These are phyloP conservation scores for Thysanoteuthis rhombus DNA, from an alignment of 2,888 invertebrate species.

Conservation along the genomic window DNA sequence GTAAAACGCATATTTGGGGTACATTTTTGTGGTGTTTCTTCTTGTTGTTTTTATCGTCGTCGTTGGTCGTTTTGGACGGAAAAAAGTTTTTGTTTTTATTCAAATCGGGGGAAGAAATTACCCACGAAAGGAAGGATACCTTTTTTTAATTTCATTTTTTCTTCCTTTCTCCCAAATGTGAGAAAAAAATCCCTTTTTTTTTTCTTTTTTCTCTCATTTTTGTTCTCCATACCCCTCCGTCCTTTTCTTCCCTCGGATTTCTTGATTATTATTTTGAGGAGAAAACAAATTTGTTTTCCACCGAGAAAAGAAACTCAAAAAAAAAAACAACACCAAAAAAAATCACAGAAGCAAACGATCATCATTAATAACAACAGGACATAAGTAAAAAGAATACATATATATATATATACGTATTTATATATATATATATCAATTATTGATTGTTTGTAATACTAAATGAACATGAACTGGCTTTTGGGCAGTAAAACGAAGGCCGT, in stretches of 20 bases:
- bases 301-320: not conserved
- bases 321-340: not conserved
- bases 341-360: not conserved
- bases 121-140: not conserved
- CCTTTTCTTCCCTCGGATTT: too few species aligned
- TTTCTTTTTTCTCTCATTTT: not conserved
- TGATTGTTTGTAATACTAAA: not conserved
- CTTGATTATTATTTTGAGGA: too few species aligned
- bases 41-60: too few species aligned
- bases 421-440: not conserved
- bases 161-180: not conserved
- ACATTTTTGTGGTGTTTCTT: not conserved
- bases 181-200: not conserved
- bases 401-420: not conserved
- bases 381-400: not conserved
- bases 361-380: not conserved
- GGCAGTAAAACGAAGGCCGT: constrained; percentile 51
- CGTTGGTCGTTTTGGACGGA: not conserved
- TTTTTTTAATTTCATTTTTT: not conserved
- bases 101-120: not conserved
- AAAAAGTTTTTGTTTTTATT: not conserved
- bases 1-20: not conserved
- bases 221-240: too few species aligned
- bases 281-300: too few species aligned
- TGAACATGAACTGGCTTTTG: constrained; percentile 55